Percentiles rank a stretch among this genome's conserved stretches.
phyloP scores from a whole-genome alignment of 2,113 vertebrate genomes.

The Colossoma macropomum region DNA sequence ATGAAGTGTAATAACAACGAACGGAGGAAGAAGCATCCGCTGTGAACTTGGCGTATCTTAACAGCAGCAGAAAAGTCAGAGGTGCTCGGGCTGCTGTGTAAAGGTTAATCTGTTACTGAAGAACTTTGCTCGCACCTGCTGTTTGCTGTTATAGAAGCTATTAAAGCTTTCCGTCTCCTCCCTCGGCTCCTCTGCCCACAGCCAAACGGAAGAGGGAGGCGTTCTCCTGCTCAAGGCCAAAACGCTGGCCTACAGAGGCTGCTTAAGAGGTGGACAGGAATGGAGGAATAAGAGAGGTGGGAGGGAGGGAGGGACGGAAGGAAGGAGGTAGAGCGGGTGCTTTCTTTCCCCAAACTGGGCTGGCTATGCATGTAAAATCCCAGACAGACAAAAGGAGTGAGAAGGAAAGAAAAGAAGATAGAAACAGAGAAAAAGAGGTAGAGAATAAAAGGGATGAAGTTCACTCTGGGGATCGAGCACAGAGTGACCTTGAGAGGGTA shows the following conservation, averaged over 20 bases:
- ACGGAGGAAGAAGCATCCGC: neutral
- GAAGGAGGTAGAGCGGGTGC: neutral
- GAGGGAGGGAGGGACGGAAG: constrained; percentile 42
- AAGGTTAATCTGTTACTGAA: constrained; percentile 23
- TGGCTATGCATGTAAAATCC: neutral
- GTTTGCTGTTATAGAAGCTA: neutral
- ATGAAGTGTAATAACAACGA: neutral
- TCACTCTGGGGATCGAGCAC: neutral
- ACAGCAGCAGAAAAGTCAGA: neutral
- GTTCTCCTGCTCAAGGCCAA: neutral
- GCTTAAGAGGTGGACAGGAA: neutral
- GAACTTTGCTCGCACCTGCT: constrained; percentile 21
- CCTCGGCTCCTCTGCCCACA: neutral
- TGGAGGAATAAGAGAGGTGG: neutral
- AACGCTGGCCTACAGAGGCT: neutral
- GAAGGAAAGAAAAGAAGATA: too few species aligned
- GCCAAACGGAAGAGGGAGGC: neutral
- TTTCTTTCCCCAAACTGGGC: neutral
- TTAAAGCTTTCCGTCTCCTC: neutral
- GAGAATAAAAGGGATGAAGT: neutral
- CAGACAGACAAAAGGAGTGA: neutral
- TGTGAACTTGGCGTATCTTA: neutral
- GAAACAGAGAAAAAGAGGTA: neutral
- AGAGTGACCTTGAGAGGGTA: constrained; percentile 16
- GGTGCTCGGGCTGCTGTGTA: neutral